These are phyloP conservation scores for Leptopilina myrica DNA, from an alignment of 2,888 invertebrate genomes.

Conservation along the genomic window DNA sequence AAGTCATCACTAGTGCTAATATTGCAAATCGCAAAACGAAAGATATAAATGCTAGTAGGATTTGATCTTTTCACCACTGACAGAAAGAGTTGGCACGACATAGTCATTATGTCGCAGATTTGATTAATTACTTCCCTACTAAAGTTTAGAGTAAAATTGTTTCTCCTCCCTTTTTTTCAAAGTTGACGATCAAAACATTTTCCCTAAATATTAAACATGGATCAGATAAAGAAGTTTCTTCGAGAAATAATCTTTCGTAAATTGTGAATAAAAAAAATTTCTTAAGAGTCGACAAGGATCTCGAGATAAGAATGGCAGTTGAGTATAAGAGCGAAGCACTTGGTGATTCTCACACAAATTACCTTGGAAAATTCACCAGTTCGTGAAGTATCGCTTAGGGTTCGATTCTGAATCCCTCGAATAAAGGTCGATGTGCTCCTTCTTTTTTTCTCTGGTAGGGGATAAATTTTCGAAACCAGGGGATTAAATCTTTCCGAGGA, in stretches of 20 bases:
- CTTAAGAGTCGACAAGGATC: neutral
- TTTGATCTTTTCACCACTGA: no score
- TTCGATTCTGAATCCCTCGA: conserved; percentile 65
- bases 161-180: no score
- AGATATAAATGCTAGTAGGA: no score
- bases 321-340: conserved; percentile 59
- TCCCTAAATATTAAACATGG: neutral
- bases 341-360: conserved; percentile 70
- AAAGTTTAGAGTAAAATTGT: no score
- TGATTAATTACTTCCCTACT: no score
- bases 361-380: conserved; percentile 60
- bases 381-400: conserved; percentile 68
- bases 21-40: no score
- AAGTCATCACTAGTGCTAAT: no score
- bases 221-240: neutral
- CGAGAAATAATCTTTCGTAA: neutral
- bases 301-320: conserved; percentile 3
- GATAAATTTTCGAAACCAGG: conserved; percentile 26
- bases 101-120: no score
- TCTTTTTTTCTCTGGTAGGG: neutral
- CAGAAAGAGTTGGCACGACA: no score
- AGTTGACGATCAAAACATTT: no score
- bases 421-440: neutral
- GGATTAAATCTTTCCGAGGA: conserved; percentile 24
- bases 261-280: neutral